Base-by-base conservation (phyloP, 2,888 invertebrate species). In the Drosophila histrio region DNA sequence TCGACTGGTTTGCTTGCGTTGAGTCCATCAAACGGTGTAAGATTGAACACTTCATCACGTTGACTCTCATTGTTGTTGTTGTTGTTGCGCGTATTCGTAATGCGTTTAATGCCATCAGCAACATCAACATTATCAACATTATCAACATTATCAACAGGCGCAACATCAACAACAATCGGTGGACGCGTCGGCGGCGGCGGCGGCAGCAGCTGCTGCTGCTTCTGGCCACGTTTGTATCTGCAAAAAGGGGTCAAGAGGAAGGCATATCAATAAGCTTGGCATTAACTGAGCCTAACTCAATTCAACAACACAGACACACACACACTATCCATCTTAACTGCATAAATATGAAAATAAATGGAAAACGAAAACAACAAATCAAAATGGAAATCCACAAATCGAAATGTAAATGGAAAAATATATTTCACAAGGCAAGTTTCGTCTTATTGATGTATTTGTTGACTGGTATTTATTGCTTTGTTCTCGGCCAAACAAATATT, bases 341-440 rank as follows among this genome's bases (percentile, higher is more conserved):
- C 67, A 67, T 68, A 77, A 77, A 81, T 78, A 87, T 82, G 66
- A 64, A 72, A 72, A 77, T 62, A 81, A 85, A 86, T 77, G 70
- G 69, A 81, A 80, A 79, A 68, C 63, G 64, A 73, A 76, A 70
- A 44, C 43, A 43, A 26, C 38, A 57, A 72, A 73, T 53, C 32
- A 38, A 46, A 63, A 56, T 50, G 44, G 39, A 41, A 67, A 54
- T 41, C 50, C 57, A 61, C 65, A 57, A 57, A 75, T 61, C 47
- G 50, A 73, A 72, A 72, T 59, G 44, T 56, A 57, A 71, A 64
- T 61, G 69, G 49, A 34, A 66, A 69, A 49, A 38, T 26, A 30
- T 50, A 47, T 26, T 44, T 41, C 15, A 21, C 38, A 19, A 28
- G 32, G 44, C 52, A 68, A 72, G 43, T 49, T 58, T 34, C 17